Evolutionary conservation across 1,140 invertebrate species (phyloP), one percentile per base, ranked within the genome.

Genomic region (Dryas iulia): DNA sequence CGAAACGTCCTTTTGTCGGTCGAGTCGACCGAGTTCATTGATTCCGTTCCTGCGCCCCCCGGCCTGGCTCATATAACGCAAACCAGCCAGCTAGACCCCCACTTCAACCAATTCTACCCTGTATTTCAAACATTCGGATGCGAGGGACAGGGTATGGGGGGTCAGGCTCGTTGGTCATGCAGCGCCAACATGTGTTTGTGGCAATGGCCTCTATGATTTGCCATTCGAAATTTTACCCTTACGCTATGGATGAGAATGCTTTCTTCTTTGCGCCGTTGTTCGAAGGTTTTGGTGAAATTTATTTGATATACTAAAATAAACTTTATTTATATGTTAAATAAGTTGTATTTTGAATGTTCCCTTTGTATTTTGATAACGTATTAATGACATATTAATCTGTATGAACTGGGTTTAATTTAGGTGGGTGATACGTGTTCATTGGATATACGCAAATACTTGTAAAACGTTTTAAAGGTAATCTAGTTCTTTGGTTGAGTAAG

Each of bases 1-100:
- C 83, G 79, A 86, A 87, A 84, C 86, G 86, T 89, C 86, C 86
- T 85, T 89, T 89, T 81, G 86, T 87, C 84, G 84, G 84, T 78
- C 84, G 82, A 74, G 77, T 85, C 79, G 39, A 73, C 82, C 64
- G 84, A 87, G 86, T 89, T 89, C 86, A 89, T 87, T 89, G 86
- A 89, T 89, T 89, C 86, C 84, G 73, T 84, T 80, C 76, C 75
- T 82, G 79, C 79, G 79, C 81, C 84, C 81, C 84, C 83, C 83
- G 64, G 72, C 73, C 74, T 81, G 76, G 80, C 79, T 82, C 82
- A 71, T 74, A 81, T 75, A 81, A 77, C 77, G 59, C 61, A 47
- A 72, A 78, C 87, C 85, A 84, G 25, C 23, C 12, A 62, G 1
- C 10, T 12, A 64, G 85, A 84, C 64, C 86, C 59, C 69, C 60